Evolutionary conservation across 2,888 invertebrate genomes (phyloP).

Genomic region (Polyommatus icarus): DNA sequence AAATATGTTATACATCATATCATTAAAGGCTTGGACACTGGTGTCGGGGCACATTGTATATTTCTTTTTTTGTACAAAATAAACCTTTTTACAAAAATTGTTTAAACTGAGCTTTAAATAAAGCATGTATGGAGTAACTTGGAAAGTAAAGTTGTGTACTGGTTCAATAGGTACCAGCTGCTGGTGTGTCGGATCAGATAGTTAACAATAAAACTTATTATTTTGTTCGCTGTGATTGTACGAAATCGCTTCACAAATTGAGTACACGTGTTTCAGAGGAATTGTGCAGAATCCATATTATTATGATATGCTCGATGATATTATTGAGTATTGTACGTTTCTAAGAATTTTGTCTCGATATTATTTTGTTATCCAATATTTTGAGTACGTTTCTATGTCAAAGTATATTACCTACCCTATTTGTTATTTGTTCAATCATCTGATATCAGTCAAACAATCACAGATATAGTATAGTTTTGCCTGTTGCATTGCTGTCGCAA

Average conservation of each 20-base stretch:
- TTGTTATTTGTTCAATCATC: too few relatives aligned
- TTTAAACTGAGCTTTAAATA: too few relatives aligned
- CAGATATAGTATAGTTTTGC: too few relatives aligned
- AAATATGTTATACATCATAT: too few relatives aligned
- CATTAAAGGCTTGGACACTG: too few relatives aligned
- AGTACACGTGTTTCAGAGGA: neutral
- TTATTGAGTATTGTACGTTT: neutral
- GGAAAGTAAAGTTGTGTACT: neutral
- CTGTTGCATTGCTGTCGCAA: too few relatives aligned
- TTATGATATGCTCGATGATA: neutral
- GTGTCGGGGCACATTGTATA: too few relatives aligned
- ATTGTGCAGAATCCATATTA: neutral
- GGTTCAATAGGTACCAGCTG: neutral
- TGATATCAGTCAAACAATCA: too few relatives aligned
- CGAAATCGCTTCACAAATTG: neutral
- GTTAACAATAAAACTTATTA: conserved; percentile 1
- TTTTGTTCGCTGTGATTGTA: neutral
- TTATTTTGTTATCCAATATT: neutral
- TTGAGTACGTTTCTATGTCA: neutral
- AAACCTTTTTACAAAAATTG: too few relatives aligned
- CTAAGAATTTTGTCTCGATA: neutral
- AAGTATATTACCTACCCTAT: too few relatives aligned
- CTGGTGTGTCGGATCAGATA: neutral
- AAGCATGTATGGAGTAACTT: neutral
- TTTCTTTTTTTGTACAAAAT: too few relatives aligned